These are phyloP conservation scores for Atta colombica DNA, from an alignment of 1,140 invertebrate species.

Conservation along the genomic window DNA sequence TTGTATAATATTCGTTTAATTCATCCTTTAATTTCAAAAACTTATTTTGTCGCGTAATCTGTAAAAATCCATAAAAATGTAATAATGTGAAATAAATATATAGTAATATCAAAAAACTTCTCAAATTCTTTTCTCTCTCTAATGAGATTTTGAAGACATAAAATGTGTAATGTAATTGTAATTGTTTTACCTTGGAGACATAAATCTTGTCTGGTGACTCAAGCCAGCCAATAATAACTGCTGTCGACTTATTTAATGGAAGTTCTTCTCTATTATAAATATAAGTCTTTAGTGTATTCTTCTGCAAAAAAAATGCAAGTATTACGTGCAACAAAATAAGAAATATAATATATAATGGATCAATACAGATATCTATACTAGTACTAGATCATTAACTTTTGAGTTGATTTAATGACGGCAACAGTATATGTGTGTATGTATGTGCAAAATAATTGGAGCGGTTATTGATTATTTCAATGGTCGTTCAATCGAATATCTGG, in stretches of 20 bases:
- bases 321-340: background rate
- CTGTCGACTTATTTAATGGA: background rate
- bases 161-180: background rate
- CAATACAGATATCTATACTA: too few relatives aligned
- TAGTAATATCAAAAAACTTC: background rate
- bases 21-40: background rate
- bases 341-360: background rate
- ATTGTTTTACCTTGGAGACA: slow-evolving; percentile 15
- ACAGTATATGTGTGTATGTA: too few relatives aligned
- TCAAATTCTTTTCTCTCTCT: background rate
- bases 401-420: too few relatives aligned
- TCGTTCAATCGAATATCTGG: too few relatives aligned
- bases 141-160: background rate
- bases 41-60: background rate
- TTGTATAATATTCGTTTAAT: background rate
- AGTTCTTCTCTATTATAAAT: slow-evolving; percentile 37
- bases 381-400: background rate
- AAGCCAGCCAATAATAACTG: background rate
- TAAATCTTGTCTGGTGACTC: slow-evolving; percentile 28
- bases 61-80: background rate
- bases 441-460: too few relatives aligned
- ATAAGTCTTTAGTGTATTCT: background rate
- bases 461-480: too few relatives aligned
- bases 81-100: background rate
- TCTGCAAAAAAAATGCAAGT: background rate